phyloP scores from a whole-genome alignment of 2,888 invertebrate genomes.

The Charanyca ferruginea region DNA sequence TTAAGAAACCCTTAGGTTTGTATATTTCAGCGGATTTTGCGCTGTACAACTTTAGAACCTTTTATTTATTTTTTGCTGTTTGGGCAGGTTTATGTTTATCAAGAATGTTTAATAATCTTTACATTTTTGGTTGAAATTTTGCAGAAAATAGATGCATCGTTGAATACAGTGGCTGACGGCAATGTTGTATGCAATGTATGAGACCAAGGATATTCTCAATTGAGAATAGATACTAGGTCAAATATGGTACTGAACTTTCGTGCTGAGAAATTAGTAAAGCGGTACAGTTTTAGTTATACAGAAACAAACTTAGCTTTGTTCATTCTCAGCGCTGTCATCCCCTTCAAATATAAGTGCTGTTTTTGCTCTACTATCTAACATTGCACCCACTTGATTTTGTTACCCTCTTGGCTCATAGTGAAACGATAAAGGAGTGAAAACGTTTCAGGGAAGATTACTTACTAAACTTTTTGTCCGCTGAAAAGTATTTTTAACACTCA shows the following conservation, averaged over 20 bases:
- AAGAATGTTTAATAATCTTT: no score
- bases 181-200: no score
- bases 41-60: conserved; percentile 23
- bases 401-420: conserved; percentile 48
- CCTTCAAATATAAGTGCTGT: conserved; percentile 35
- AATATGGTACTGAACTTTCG: no score
- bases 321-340: conserved; percentile 55
- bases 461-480: conserved; percentile 47
- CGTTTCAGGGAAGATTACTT: conserved; percentile 41
- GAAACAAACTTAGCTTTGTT: neutral
- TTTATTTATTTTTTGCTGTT: no score
- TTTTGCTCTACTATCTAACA: conserved; percentile 46
- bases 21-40: conserved; percentile 43
- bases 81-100: no score
- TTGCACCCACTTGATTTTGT: conserved; percentile 58
- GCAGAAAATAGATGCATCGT: no score
- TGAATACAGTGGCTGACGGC: no score
- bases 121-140: no score
- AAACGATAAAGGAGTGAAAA: conserved; percentile 52
- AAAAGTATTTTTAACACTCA: conserved; percentile 61
- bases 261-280: no score
- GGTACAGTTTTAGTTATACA: neutral
- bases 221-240: no score
- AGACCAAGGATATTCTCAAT: no score
- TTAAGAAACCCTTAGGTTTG: conserved; percentile 33